Evolutionary conservation across 2,888 invertebrate genomes (phyloP), one percentile per base, ranked within the genome.

Genomic region (Cacoxenus indagator): DNA sequence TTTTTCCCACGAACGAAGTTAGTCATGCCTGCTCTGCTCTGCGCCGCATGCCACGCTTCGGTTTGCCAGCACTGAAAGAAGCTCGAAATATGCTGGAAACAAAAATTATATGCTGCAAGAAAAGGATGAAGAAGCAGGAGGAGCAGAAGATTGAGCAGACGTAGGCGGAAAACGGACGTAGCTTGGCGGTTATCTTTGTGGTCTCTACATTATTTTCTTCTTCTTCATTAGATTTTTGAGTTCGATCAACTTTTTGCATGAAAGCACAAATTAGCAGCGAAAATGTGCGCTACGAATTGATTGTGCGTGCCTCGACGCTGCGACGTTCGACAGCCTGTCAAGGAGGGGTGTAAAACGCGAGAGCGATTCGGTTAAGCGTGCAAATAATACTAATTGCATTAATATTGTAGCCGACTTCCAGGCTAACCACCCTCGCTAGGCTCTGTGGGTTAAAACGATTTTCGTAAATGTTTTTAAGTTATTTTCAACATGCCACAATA

Each of bases 211-310:
- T n/a, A n/a, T 59, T 59, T 31, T 14, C 19, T 8, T 31, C 19
- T 59, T 59, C 31, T 59, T 27, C 59, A 59, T 59, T 59, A 31
- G 37, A 37, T 31, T 59, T 59, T 59, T 59, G 59, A 59, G 22
- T 59, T 59, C 14, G 31, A 59, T 5, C 8, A 59, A 59, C 37
- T 59, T 59, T 59, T 59, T 26, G 37, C 22, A 37, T 19, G 59
- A 37, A 22, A 59, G 59, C 31, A 59, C 19, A 31, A 59, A 59
- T 31, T 37, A 59, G 22, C 27, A 59, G 22, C 22, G 31, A 59
- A 31, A 59, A 31, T 54, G n/a, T n/a, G n/a, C 24, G 11, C 26
- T 24, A 26, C 11, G 24, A 24, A 54, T 54, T 54, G 37, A 8
- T 37, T 37, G 37, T 37, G 37, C 37, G 37, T 37, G 37, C 37